phyloP scores from a whole-genome alignment of 2,113 vertebrate species.

The Equus przewalskii region DNA sequence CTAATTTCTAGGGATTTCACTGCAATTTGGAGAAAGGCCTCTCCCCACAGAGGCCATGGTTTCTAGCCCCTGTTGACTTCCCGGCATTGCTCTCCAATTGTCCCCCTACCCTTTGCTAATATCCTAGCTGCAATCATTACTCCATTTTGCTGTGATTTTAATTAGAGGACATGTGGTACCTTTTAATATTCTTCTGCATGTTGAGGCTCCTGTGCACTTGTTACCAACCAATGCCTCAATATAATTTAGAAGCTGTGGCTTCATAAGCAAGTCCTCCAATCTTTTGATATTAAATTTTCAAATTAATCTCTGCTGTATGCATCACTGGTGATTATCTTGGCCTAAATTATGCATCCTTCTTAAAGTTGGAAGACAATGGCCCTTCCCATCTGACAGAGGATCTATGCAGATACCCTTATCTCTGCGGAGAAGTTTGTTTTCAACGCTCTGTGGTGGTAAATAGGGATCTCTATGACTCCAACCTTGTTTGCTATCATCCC shows the following conservation, averaged over 20 bases:
- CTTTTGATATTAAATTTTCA: conserved; percentile 85
- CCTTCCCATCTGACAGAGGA: conserved; percentile 64
- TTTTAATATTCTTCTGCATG: conserved; percentile 82
- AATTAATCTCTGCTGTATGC: conserved; percentile 84
- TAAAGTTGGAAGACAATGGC: conserved; percentile 69
- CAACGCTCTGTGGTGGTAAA: conserved; percentile 46
- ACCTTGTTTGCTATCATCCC: background rate
- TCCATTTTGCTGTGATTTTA: conserved; percentile 78
- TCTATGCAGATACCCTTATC: conserved; percentile 6
- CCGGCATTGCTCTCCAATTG: background rate
- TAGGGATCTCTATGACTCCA: background rate
- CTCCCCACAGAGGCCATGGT: background rate
- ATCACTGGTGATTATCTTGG: conserved; percentile 81
- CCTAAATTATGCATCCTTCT: conserved; percentile 80
- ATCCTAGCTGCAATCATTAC: conserved; percentile 69
- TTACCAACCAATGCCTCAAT: conserved; percentile 75
- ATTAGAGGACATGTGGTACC: conserved; percentile 80
- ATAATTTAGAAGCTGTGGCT: conserved; percentile 81
- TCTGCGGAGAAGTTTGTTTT: conserved; percentile 49
- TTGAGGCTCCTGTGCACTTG: conserved; percentile 75
- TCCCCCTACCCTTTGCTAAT: conserved; percentile 45
- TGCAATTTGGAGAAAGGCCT: conserved; percentile 62
- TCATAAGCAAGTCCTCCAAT: conserved; percentile 80
- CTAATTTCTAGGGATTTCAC: conserved; percentile 72
- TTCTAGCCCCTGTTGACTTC: conserved; percentile 27